Base-by-base conservation (phyloP, 2,888 invertebrate genomes). In the Vandiemenella viatica region DNA sequence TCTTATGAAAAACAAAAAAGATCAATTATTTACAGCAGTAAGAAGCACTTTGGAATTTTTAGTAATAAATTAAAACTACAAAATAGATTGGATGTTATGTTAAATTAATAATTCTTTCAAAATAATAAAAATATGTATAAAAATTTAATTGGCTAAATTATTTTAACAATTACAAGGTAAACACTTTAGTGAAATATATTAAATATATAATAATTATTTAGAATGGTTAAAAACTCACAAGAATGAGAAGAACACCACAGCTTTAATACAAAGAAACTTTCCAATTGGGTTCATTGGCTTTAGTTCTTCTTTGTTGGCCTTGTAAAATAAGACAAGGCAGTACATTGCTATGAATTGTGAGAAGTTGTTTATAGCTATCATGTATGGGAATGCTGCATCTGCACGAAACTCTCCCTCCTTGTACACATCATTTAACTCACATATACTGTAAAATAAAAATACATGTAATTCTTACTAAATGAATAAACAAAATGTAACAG, bases 311-410 rank as follows among this genome's bases (percentile, higher is more conserved):
- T 79, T 77, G 64, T 88, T 91, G 4, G 92, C 92, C 65, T 77
- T 79, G 63, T 96, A 96, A 67, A 96, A 96, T 55, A 96, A 72
- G 18, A 95, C 87, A 50, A 96, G 71, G 62, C 92, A 92, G 61
- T 96, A 96, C 93, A 96, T 93, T 16, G 95, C 95, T 53, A 86
- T 79, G 67, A 92, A 89, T 65, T 96, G 96, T 13, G 95, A 93
- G 46, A 92, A 65, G 70, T 96, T 96, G 66, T 95, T 93, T 23
- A 77, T 68, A 16, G 83, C 79, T 53, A 91, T 78, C 62, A 95
- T 79, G 62, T 95, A 95, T 0, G 90, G 88, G 66, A 88, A 96
- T 2, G 91, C 92, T 37, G 82, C 80, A 60, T 81, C 77, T 1
- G 79, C 83, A 57, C 79, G 79, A 64, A 95, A 93, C 63, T 86